Base-by-base conservation (phyloP, 2,888 invertebrate genomes). In the Volucella bombylans region DNA sequence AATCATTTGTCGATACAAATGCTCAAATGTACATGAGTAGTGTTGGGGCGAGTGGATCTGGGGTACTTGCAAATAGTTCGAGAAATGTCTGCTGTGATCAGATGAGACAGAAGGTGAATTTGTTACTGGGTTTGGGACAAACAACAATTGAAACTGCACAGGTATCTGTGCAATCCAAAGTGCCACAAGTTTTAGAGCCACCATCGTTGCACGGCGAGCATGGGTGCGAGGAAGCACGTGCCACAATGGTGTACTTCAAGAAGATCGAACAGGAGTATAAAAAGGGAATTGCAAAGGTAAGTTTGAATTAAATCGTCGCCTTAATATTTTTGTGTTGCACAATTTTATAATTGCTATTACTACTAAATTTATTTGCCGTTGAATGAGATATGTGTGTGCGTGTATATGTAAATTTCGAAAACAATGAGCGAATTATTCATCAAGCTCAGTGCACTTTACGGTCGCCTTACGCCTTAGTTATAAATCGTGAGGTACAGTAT, bases 221-320 rank as follows among this genome's bases (percentile, higher is more conserved):
- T 12, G 82, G 86, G 11, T 87, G 91, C 88, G 82, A 91, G 88
- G 89, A 90, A 89, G 83, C 91, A 87, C 88, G 90, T n/a, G 82
- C 86, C 45, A 86, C 87, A 23, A 87, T 88, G 88, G 69, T 72
- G 15, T 86, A 88, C 54, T 87, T 87, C 15, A 89, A 87, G 64
- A 88, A 89, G 82, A 69, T 89, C 8, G 88, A 88, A 74, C 71
- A 82, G 12, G 87, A 87, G 55, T 89, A 89, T 73, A 90, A 90
- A 62, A 90, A 90, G 67, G 90, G 90, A 54, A 90, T 91, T 1
- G 88, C 90, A 54, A 92, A 90, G 89, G 88, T 92, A 62, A 88
- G 87, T 23, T 45, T 61, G 18, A 8, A 23, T 43, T 43, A 0
- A 41, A 45, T 15, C 2, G 11, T 38, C 23, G 1, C 38, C 4